These are phyloP conservation scores for Danio tinwini DNA, from an alignment of 2,797 vertebrate species.

Conservation along the genomic window DNA sequence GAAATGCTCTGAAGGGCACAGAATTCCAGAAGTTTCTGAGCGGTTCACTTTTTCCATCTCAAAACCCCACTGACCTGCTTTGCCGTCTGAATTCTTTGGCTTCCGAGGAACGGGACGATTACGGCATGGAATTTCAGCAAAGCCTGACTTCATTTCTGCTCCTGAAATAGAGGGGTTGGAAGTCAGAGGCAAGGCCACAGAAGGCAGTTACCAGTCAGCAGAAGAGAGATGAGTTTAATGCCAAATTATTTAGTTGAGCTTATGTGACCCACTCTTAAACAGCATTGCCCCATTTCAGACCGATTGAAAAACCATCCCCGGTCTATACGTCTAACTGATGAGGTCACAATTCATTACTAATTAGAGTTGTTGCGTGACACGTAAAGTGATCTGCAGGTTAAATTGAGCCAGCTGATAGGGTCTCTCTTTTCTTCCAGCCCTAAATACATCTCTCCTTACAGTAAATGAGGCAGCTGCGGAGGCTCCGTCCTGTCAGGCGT, in stretches of 20 bases:
- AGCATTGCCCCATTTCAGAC: slow-evolving; percentile 12
- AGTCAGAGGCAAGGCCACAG: slow-evolving; percentile 55
- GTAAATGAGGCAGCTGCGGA: slow-evolving; percentile 82
- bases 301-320: slow-evolving; percentile 1
- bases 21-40: slow-evolving; percentile 55
- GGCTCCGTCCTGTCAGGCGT: slow-evolving; percentile 67
- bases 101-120: slow-evolving; percentile 74
- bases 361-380: slow-evolving; percentile 43
- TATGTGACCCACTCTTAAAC: slow-evolving; percentile 43
- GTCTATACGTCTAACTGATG: slow-evolving; percentile 35
- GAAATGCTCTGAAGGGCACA: slow-evolving; percentile 53
- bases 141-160: slow-evolving; percentile 64
- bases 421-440: slow-evolving; percentile 54
- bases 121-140: slow-evolving; percentile 75
- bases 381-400: slow-evolving; percentile 28
- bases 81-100: slow-evolving; percentile 75
- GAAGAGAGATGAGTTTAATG: slow-evolving; percentile 67
- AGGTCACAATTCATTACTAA: slow-evolving; percentile 50
- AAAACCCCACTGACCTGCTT: slow-evolving; percentile 59
- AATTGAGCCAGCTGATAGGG: slow-evolving; percentile 22
- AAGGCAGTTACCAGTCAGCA: slow-evolving; percentile 56
- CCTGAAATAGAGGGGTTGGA: slow-evolving; percentile 57
- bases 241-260: slow-evolving; percentile 61
- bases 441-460: slow-evolving; percentile 64
- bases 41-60: slow-evolving; percentile 64